Evolutionary conservation across 2,797 vertebrate species (phyloP), one percentile per base, ranked within the genome.

Genomic region (Macropus fuliginosus): DNA sequence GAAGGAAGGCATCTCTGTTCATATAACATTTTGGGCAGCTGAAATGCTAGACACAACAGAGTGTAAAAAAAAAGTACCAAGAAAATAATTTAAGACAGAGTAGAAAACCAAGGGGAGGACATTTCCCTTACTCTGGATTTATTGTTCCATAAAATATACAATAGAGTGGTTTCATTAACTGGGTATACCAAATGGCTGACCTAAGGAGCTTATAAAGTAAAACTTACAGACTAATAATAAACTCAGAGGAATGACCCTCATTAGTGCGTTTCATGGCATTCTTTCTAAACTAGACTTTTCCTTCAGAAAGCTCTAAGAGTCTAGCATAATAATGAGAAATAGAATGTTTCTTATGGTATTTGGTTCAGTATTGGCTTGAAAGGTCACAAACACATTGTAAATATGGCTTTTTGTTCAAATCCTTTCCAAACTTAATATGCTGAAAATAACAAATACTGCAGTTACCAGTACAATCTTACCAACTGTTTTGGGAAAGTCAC

Each of bases 111-210:
- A 40, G 66, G 66, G n/a, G n/a, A 74, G 18, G n/a, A 74, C 66
- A 74, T 74, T 74, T 74, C 66, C 66, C n/a, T 74, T 74, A 74
- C 66, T n/a, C 66, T 74, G 66, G n/a, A 74, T 74, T 74, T 74
- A 74, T 40, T 40, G 66, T 74, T 74, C 66, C 66, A 74, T 74
- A 74, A 74, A 74, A 74, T 40, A 74, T 10, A 74, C 66, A 74
- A 74, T 74, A 74, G 66, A 74, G 66, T 74, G 66, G 66, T 74
- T 74, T 74, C 66, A 74, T 74, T 74, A 74, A 74, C 66, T 74
- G 66, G n/a, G 34, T 40, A 40, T 74, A 21, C 66, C 66, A 74
- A 74, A 74, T 74, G 66, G 66, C 18, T 74, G 66, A 74, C 66
- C 66, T 74, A 74, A 74, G 66, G n/a, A 74, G n/a, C 66, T 74